Base-by-base conservation (phyloP, 2,888 invertebrate species). In the Plusia festucae region DNA sequence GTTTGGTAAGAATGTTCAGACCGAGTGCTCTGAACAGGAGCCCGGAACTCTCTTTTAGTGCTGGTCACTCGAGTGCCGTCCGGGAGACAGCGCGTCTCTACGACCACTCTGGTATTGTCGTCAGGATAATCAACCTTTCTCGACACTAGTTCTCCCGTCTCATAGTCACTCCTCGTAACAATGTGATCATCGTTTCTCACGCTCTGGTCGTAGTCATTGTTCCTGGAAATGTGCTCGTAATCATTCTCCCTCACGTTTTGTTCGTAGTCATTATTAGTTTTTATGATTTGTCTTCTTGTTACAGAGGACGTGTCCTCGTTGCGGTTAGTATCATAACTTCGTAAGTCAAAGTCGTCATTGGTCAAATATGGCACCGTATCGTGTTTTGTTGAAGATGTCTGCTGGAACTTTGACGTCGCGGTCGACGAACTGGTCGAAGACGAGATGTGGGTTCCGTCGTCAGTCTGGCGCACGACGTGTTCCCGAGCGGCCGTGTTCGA, bases 41-140 rank as follows among this genome's bases (percentile, higher is more conserved):
- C 91, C n/a, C 92, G 90, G 40, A 96, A 96, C 85, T 97, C 97
- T 44, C 96, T 96, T 52, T 96, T 95, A 20, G 97, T 97, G 68
- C 96, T 97, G n/a, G 96, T 97, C 0, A 97, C 96, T 51, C 95
- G 95, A 1, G 96, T 96, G 16, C 97, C 97, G 82, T 97, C 97
- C 0, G 96, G 96, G 51, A 97, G 88, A 55, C 96, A 96, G 76
- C 96, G 96, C 0, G 96, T 97, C 79, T 97, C 97, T 15, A 96
- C 96, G 8, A 96, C 95, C 72, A 96, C 95, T 90, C 96, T 96
- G 52, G 97, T 96, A 87, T 96, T 96, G 66, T 97, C 95, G 85
- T 97, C 96, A 57, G 96, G 96, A 87, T 96, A 95, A 79, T 96
- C 95, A 60, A 96, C 92, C 65, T 95, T 95, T 63, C 95, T 94